Conservation (phyloP, 2,888 invertebrate genomes). For the Oithona nana region DNA sequence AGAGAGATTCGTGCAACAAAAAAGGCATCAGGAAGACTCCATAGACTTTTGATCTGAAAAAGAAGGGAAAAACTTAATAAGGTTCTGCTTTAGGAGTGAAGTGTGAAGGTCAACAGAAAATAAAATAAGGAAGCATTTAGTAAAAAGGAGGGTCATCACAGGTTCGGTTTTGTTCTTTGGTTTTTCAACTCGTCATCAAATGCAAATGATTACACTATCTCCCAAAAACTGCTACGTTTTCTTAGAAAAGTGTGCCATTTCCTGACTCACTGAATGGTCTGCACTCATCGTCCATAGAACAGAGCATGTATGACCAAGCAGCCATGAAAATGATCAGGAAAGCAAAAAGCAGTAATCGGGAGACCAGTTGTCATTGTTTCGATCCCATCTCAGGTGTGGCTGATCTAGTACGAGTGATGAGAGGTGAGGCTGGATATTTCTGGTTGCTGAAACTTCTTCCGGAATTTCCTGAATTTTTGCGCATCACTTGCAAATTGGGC, state of each 20-base stretch:
- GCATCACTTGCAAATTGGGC: not conserved
- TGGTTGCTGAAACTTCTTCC: not conserved
- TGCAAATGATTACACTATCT: too few relatives aligned
- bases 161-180: too few relatives aligned
- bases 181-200: too few relatives aligned
- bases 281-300: conserved; percentile 8
- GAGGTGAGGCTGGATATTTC: not conserved
- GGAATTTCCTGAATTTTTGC: not conserved
- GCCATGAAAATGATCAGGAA: conserved; percentile 11
- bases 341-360: conserved; percentile 1
- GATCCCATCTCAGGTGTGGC: not conserved
- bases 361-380: conserved; percentile 16
- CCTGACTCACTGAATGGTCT: not conserved
- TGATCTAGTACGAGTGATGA: not conserved
- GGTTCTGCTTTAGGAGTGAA: too few relatives aligned
- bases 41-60: too few relatives aligned
- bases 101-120: too few relatives aligned
- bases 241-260: not conserved
- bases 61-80: too few relatives aligned
- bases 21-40: too few relatives aligned
- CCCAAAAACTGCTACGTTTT: not conserved
- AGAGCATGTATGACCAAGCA: conserved; percentile 12
- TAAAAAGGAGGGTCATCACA: too few relatives aligned
- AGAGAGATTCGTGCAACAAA: too few relatives aligned
- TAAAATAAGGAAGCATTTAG: too few relatives aligned